Conservation (phyloP, 2,888 invertebrate genomes). For the Timema podura region DNA sequence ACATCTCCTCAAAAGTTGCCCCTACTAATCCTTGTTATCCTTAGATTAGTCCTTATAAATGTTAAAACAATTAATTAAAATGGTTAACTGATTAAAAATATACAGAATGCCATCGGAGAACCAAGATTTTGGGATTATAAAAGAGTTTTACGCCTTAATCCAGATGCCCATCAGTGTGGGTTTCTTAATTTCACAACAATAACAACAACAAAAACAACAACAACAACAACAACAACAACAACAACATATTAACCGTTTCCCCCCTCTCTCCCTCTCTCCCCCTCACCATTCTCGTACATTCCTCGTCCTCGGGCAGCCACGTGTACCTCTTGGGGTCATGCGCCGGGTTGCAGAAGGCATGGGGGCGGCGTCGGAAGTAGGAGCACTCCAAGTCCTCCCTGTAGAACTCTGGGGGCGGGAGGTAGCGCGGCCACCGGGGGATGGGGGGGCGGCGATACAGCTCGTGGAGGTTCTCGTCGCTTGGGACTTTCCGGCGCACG, state of each 20-base stretch:
- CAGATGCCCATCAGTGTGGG: too few relatives aligned
- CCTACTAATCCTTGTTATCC: too few relatives aligned
- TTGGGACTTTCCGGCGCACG: slow-evolving; percentile 78
- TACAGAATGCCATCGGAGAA: too few relatives aligned
- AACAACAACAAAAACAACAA: too few relatives aligned
- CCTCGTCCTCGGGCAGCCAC: slow-evolving; percentile 75
- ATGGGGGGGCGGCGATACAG: slow-evolving; percentile 56
- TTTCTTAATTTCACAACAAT: too few relatives aligned
- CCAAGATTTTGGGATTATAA: too few relatives aligned
- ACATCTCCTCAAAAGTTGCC: too few relatives aligned
- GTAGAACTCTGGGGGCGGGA: slow-evolving; percentile 24
- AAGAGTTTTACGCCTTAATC: too few relatives aligned
- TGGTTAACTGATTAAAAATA: too few relatives aligned
- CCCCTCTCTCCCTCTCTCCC: slow-evolving; percentile 51
- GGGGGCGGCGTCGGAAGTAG: slow-evolving; percentile 75
- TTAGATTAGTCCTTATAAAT: too few relatives aligned
- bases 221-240: too few relatives aligned
- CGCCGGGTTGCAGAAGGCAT: slow-evolving; percentile 60
- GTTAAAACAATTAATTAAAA: too few relatives aligned
- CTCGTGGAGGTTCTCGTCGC: slow-evolving; percentile 78
- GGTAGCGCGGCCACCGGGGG: slow-evolving; percentile 63
- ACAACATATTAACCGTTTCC: not conserved
- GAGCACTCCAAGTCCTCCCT: slow-evolving; percentile 64
- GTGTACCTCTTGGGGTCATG: slow-evolving; percentile 69
- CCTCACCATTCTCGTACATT: slow-evolving; percentile 62